Evolutionary conservation across 2,888 invertebrate species (phyloP), one percentile per base, ranked within the genome.

Genomic region (Agrochola circellaris): DNA sequence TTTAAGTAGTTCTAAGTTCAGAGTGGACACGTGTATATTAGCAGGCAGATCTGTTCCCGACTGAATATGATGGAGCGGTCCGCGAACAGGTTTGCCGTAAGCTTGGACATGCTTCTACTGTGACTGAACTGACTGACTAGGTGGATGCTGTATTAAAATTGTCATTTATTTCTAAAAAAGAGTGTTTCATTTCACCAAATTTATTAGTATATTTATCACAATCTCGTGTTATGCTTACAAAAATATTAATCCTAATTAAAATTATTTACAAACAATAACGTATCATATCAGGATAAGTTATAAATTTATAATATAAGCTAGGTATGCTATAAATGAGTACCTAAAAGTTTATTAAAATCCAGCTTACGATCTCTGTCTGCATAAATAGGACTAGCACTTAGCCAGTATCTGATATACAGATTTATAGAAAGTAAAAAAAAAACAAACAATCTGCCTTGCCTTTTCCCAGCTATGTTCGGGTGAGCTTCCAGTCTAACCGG

Each of bases 91-190:
- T 73, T 82, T 82, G 85, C 70, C 61, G 15, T 71, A 71, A 60
- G 78, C 83, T 84, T 75, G 77, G 38, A 75, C 79, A 68, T 81
- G 73, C 42, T 81, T 77, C 79, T 82, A 87, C 81, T 87, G 73
- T 86, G 87, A 88, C 84, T 90, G 88, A 87, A 89, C 76, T 91
- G 94, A 94, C 93, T 93, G 94, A 95, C 89, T 94, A 94, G 92
- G 92, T 91, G 92, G 90, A 93, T 93, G 92, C 91, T 93, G 91
- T 93, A 93, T 91, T 92, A 92, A 91, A 92, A 82, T 73, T 84
- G 64, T 67, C 88, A 87, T 82, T 76, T 84, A 87, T 83, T 81
- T 81, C 66, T 77, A 68, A 51, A 74, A 66, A 74, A 66, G 71
- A 72, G 83, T 48, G 81, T 89, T 87, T 91, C 77, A 89, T 90